phyloP scores from a whole-genome alignment of 2,113 vertebrate species.

The Ptilonorhynchus violaceus region DNA sequence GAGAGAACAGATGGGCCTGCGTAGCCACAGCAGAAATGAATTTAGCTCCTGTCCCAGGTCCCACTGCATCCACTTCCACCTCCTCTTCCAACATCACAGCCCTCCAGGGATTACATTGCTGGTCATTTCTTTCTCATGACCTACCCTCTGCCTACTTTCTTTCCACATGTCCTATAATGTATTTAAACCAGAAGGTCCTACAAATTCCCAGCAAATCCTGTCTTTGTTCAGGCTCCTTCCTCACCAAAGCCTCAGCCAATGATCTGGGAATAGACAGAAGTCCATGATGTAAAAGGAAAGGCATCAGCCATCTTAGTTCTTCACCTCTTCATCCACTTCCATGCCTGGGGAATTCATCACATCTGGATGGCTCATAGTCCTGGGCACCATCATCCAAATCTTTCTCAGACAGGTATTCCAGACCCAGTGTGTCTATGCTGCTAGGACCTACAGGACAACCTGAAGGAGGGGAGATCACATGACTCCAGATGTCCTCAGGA shows the following conservation, averaged over 20 bases:
- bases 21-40: background rate
- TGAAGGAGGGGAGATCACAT: background rate
- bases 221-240: background rate
- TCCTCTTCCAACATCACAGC: background rate
- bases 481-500: background rate
- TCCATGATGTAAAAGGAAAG: background rate
- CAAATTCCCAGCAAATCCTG: background rate
- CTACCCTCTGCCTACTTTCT: background rate
- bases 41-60: conserved; percentile 33
- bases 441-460: background rate
- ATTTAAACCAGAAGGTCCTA: background rate
- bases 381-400: background rate
- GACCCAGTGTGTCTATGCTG: background rate
- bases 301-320: background rate
- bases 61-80: background rate
- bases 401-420: background rate
- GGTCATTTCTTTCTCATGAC: background rate
- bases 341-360: background rate
- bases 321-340: background rate
- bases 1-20: conserved; percentile 44
- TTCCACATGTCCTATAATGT: background rate
- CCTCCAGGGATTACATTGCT: background rate
- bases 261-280: background rate
- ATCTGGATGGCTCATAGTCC: background rate
- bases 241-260: background rate